These are phyloP conservation scores for Butorides virescens DNA, from an alignment of 2,113 vertebrate genomes.

Conservation along the genomic window DNA sequence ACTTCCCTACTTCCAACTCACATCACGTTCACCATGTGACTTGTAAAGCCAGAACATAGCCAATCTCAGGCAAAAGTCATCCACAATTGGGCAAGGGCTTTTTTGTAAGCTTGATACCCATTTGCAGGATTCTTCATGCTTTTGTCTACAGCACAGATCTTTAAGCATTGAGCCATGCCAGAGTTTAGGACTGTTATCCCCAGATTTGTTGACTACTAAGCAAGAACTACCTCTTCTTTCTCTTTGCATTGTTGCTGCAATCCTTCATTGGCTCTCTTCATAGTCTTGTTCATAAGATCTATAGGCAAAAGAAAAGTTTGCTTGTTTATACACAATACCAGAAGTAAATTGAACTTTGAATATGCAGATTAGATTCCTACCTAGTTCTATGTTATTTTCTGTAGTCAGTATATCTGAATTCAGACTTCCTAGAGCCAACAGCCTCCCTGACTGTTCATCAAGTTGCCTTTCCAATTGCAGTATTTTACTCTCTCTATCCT, in stretches of 20 bases:
- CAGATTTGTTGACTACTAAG: neutral
- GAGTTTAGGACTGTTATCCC: neutral
- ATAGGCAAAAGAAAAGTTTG: neutral
- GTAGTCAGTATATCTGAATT: accelerated
- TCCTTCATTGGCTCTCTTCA: constrained; percentile 36
- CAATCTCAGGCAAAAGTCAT: neutral
- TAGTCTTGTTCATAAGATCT: neutral
- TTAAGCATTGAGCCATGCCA: neutral
- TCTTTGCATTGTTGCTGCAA: constrained; percentile 75
- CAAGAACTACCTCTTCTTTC: constrained; percentile 80
- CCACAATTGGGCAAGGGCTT: neutral
- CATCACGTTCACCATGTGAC: neutral
- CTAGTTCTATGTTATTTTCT: neutral
- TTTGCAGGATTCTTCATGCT: neutral
- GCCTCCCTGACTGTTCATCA: constrained; percentile 23
- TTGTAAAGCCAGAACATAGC: neutral
- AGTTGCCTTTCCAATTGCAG: constrained; percentile 52
- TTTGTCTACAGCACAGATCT: neutral
- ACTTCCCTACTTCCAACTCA: neutral
- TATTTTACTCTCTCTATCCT: constrained; percentile 68
- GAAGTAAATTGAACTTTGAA: neutral
- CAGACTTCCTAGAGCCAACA: neutral
- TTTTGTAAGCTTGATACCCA: neutral
- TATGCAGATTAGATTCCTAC: neutral
- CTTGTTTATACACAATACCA: neutral